Evolutionary conservation across 1,140 invertebrate genomes (phyloP).

Genomic region (Battus philenor): DNA sequence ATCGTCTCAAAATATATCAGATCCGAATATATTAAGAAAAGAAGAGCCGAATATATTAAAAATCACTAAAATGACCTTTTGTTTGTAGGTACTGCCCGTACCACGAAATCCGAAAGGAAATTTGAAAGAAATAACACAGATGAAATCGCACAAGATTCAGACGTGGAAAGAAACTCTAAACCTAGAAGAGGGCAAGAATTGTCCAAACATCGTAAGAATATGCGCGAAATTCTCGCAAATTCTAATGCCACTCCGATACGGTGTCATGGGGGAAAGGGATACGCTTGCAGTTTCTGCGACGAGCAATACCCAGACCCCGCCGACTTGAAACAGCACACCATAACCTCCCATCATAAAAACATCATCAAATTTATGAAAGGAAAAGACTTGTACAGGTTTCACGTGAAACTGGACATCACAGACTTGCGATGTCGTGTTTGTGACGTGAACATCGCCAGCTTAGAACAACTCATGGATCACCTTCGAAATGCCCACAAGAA

Average conservation of each 20-base stretch:
- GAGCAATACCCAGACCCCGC: slow-evolving; percentile 18
- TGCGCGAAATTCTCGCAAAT: slow-evolving; percentile 21
- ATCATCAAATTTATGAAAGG: slow-evolving; percentile 22
- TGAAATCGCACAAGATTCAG: neutral
- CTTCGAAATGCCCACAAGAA: slow-evolving; percentile 23
- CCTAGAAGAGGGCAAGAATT: neutral
- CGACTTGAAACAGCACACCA: slow-evolving; percentile 23
- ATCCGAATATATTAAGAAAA: too few relatives aligned
- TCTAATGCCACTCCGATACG: slow-evolving; percentile 32
- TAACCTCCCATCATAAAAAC: neutral
- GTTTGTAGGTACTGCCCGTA: slow-evolving; percentile 23
- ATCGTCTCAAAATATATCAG: too few relatives aligned
- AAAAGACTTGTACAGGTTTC: slow-evolving; percentile 18
- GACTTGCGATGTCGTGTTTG: slow-evolving; percentile 34
- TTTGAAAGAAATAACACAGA: slow-evolving; percentile 1
- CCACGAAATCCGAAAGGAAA: slow-evolving; percentile 1
- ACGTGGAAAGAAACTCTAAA: neutral
- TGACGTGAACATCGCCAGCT: slow-evolving; percentile 14
- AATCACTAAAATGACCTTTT: slow-evolving; percentile 21
- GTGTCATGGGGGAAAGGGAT: slow-evolving; percentile 18
- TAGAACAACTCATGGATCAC: slow-evolving; percentile 31
- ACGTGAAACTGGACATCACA: slow-evolving; percentile 39
- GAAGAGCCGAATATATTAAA: too few relatives aligned
- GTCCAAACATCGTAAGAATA: slow-evolving; percentile 20
- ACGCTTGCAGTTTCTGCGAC: slow-evolving; percentile 26